Base-by-base conservation (phyloP, 2,888 invertebrate genomes). In the Lamellibrachia columna region DNA sequence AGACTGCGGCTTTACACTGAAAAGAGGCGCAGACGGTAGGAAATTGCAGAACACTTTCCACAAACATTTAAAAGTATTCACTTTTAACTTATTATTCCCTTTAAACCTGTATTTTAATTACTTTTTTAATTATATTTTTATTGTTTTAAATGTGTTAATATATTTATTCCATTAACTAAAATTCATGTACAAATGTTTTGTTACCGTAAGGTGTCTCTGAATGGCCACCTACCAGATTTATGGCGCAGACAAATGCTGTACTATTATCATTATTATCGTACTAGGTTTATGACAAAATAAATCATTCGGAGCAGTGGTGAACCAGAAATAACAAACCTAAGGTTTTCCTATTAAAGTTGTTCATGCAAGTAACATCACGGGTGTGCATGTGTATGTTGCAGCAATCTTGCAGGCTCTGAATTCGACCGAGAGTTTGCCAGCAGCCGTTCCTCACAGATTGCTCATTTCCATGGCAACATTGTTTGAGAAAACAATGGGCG, bases 401-500 rank as follows among this genome's bases (percentile, higher is more conserved):
- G 94, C 93, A 7, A 93, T 94, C n/a, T 58, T 93, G 55, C 92
- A 92, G 52, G 52, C 52, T 22, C 15, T 94, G 6, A 28, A 90
- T 6, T 91, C 91, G 40, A 90, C 90, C 40, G 94, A 93, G 91
- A 94, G 94, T 7, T 93, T 95, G 11, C 95, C 95, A 28, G 53
- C 40, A 93, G 93, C 93, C 15, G 94, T 94, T 91, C 95, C 95
- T 7, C 92, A 94, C 90, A 93, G 93, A 7, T 93, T 96, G 53
- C 94, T 96, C 6, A 93, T 95, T 9, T 92, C 94, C 58, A 92
- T 96, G 40, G 95, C 96, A 0, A 90, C 91, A 28, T 94, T 95
- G 58, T 97, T 98, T 0, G 98, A 98, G 95, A 97, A 97, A 40
- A 97, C 97, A 91, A 98, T 98, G 97, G 98, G 98, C 0, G 98